These are phyloP conservation scores for Notarius lentiginosus DNA, from an alignment of 2,113 vertebrate species.

Conservation along the genomic window DNA sequence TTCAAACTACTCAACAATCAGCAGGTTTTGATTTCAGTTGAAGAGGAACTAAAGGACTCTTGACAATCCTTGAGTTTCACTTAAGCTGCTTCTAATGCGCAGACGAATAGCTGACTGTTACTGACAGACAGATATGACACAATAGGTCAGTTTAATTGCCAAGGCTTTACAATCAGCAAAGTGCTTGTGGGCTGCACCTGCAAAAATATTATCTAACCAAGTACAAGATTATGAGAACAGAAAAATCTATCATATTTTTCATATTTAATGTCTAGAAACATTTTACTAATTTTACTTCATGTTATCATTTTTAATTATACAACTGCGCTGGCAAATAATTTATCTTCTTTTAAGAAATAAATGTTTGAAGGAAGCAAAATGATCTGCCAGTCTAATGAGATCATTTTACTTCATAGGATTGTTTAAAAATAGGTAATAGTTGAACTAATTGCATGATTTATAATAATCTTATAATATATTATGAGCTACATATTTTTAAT, in stretches of 20 bases:
- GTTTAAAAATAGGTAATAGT: neutral
- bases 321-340: neutral
- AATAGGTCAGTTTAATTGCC: constrained; percentile 13
- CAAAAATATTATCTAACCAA: neutral
- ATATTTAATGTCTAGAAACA: neutral
- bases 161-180: constrained; percentile 6
- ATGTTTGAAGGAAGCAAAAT: neutral
- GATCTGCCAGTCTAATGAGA: no score
- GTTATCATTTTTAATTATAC: constrained; percentile 4
- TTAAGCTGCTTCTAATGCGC: constrained; percentile 10
- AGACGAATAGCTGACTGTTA: constrained; percentile 30
- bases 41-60: constrained; percentile 28
- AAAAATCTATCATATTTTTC: neutral
- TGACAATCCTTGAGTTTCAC: constrained; percentile 33
- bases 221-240: neutral
- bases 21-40: constrained; percentile 22
- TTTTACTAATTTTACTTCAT: neutral
- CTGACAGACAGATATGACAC: constrained; percentile 3
- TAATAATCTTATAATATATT: neutral
- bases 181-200: neutral
- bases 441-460: no score
- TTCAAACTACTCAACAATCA: constrained; percentile 24
- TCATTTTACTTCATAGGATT: neutral
- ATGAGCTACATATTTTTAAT: neutral
- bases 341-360: neutral